These are phyloP conservation scores for Phanerotoma sp. DNA, from an alignment of 2,888 invertebrate genomes.

Conservation along the genomic window DNA sequence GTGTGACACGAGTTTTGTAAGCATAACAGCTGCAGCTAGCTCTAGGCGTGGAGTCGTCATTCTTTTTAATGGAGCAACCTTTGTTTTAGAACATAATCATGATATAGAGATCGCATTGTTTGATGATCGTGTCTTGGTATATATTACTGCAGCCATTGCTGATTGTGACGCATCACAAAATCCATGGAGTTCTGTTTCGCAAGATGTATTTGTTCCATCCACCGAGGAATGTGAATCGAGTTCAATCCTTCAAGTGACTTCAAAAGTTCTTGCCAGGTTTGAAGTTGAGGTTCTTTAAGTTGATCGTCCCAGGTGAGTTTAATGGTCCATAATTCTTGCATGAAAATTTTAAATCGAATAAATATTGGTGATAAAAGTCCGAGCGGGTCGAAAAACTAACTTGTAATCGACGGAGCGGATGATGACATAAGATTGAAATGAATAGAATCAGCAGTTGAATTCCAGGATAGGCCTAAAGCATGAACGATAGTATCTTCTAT, in stretches of 20 bases:
- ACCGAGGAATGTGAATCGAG: too few relatives aligned
- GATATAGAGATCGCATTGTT: too few relatives aligned
- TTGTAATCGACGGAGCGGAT: not conserved
- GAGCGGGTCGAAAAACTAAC: constrained; percentile 8
- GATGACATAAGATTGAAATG: not conserved
- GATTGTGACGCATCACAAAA: not conserved
- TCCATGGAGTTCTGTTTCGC: not conserved
- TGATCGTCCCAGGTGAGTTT: not conserved
- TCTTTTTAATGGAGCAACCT: constrained; percentile 31
- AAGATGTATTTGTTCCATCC: too few relatives aligned
- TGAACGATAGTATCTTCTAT: not conserved
- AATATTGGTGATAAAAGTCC: not conserved
- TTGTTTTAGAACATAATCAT: constrained; percentile 26
- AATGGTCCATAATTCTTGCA: not conserved
- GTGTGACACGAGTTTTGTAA: constrained; percentile 15
- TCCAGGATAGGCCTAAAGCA: constrained; percentile 12
- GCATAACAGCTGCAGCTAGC: constrained; percentile 31
- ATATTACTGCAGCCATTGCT: not conserved
- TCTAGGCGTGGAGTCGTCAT: constrained; percentile 36
- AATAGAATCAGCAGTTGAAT: constrained; percentile 8
- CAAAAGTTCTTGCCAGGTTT: too few relatives aligned
- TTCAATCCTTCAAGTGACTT: too few relatives aligned
- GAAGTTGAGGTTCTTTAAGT: too few relatives aligned
- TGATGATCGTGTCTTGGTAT: constrained; percentile 42
- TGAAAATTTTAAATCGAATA: not conserved